Percentiles rank a stretch among this genome's conserved stretches.
These are phyloP conservation scores for Gymnothorax reevesii DNA, from an alignment of 2,797 vertebrate species.

Conservation along the genomic window DNA sequence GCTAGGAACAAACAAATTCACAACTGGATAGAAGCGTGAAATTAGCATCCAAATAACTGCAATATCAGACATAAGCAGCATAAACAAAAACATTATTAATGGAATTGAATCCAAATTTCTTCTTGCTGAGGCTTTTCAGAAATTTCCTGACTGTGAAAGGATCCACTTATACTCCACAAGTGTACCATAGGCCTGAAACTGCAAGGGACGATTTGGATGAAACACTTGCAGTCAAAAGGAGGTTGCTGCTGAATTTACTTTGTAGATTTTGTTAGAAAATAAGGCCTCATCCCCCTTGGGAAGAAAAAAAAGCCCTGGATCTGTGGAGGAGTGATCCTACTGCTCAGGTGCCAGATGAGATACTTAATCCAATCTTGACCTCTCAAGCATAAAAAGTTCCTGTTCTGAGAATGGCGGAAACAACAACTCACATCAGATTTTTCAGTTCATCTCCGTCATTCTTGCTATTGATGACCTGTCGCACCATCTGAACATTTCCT, in stretches of 20 bases:
- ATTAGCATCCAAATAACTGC: not conserved
- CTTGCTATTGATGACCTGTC: not conserved
- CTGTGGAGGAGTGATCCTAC: not conserved
- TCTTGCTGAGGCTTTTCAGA: not conserved
- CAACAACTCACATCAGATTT: not conserved
- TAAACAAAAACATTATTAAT: not conserved
- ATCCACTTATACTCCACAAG: not conserved
- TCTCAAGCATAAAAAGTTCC: not conserved
- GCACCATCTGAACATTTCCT: not conserved
- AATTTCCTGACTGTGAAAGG: not conserved
- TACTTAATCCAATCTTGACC: not conserved
- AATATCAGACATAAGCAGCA: not conserved
- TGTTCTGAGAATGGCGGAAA: not conserved
- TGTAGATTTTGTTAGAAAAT: constrained; percentile 1
- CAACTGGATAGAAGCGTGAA: not conserved
- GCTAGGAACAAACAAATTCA: not conserved
- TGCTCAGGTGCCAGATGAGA: not conserved
- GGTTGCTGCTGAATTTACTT: not conserved
- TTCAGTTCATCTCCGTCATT: not conserved
- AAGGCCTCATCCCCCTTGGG: not conserved
- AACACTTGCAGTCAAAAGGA: not conserved
- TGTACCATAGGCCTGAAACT: not conserved
- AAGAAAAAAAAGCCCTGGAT: not conserved
- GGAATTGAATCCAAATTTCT: not conserved
- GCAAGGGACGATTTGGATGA: not conserved